Percentiles rank a stretch among this genome's conserved stretches.
Evolutionary conservation across 2,888 invertebrate genomes (phyloP).

Genomic region (Philonicus albiceps): DNA sequence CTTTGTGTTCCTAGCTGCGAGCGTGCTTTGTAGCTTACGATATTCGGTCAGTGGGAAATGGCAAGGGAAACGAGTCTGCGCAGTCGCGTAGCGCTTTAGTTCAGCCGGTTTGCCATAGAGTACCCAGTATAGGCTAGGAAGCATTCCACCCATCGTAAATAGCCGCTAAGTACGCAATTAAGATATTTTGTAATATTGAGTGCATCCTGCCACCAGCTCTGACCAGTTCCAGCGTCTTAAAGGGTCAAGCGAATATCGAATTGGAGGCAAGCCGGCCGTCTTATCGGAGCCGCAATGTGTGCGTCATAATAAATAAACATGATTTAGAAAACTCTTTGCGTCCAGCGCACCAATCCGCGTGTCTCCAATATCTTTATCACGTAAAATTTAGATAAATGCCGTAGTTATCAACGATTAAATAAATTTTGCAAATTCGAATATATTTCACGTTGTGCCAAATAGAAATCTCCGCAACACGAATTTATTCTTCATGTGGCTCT

Average conservation of each 20-base stretch:
- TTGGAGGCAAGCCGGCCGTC: not conserved
- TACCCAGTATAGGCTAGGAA: not conserved
- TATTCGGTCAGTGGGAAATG: conserved; percentile 9
- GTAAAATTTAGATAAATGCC: conserved; percentile 28
- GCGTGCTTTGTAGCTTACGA: not conserved
- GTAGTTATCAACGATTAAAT: conserved; percentile 18
- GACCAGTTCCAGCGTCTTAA: not conserved
- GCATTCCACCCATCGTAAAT: conserved; percentile 15
- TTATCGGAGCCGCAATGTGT: conserved; percentile 4
- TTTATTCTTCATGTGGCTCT: not conserved
- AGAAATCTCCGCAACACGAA: not conserved
- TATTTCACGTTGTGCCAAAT: not conserved
- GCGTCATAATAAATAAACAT: conserved; percentile 40
- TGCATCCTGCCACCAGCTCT: conserved; percentile 30
- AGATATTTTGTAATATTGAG: conserved; percentile 6
- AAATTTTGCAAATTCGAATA: conserved; percentile 18
- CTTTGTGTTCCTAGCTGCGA: not conserved
- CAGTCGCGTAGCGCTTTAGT: not conserved
- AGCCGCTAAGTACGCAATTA: conserved; percentile 5
- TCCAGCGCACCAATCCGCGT: not conserved
- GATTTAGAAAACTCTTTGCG: conserved; percentile 8
- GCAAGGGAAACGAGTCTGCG: not conserved
- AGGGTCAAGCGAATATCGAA: conserved; percentile 19
- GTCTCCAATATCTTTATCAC: conserved; percentile 36
- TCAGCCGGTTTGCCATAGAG: not conserved